Evolutionary conservation across 2,113 vertebrate genomes (phyloP), one percentile per base, ranked within the genome.

Genomic region (Barnardius zonarius): DNA sequence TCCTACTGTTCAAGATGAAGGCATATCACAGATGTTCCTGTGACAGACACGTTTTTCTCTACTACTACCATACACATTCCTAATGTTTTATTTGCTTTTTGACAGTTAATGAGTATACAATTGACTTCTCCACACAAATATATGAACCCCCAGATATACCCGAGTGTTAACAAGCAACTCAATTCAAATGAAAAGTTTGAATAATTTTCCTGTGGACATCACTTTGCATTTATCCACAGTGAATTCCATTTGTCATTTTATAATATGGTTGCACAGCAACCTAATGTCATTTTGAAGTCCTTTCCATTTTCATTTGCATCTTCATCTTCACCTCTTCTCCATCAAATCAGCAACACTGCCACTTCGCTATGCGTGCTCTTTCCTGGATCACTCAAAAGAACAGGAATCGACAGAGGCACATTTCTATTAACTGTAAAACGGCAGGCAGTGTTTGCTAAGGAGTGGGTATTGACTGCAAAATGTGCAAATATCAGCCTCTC

Each of bases 241-340:
- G 57, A 78, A 87, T 82, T 92, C 74, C 66, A 92, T 78, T 67
- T 82, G 84, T 82, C 93, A 89, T 82, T 93, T 83, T 64, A 43
- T 63, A 91, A 86, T 37, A 70, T 2, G 54, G 88, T 92, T 95
- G 94, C 91, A 91, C 95, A 84, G 92, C 92, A 96, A 93, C 86
- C 83, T 82, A 89, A 87, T 84, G 59, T 31, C 24, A 84, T 92
- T 93, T 80, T 82, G 52, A 93, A 95, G 92, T 44, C 70, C 77
- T 83, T 4, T 82, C 57, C 91, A 82, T 91, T 93, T 95, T 74
- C 66, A 91, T 95, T 72, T 88, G 61, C 86, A 81, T 83, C 91
- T 80, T 88, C 88, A 67, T 93, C 91, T 92, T 91, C 49, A 91
- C 69, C 62, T 79, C 86, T 2, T 3, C 46, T 84, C 82, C 61